Base-by-base conservation (phyloP, 2,797 vertebrate species). In the Neoniphon sammara region DNA sequence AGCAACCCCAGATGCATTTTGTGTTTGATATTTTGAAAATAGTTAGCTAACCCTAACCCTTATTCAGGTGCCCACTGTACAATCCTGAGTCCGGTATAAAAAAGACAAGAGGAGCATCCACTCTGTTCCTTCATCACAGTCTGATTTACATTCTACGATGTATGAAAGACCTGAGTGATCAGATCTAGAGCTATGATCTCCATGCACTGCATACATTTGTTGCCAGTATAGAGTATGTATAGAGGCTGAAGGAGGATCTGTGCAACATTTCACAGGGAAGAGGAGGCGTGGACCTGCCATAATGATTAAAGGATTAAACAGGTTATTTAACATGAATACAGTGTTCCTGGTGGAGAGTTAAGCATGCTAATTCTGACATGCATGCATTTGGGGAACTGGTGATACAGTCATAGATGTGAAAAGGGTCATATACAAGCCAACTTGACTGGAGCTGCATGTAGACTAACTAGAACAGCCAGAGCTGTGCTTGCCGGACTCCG, bases 141-240 rank as follows among this genome's bases (percentile, higher is more conserved):
- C 34, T 64, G 44, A 46, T 66, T 80, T 61, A 81, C 76, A 84
- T 84, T 86, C 64, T 64, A 79, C 5, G 76, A 72, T 83, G 79
- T 85, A 83, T 62, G 75, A 76, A 83, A 85, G 91, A 92, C 89
- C 90, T 89, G 89, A 91, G 89, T 10, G 56, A 55, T 74, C 87
- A 79, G 78, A 86, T 91, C 85, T 11, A 46, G 71, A 57, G 72
- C 46, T 59, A 67, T 52, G 54, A 69, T 73, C 69, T 86, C 66
- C 93, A 92, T 92, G 93, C 93, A 86, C 82, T 89, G 91, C 86
- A 92, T 89, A 84, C 80, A 76, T 60, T 36, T 71, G 74, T 77
- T 63, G 84, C 74, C 73, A 80, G 81, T 70, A n/a, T n/a, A n/a
- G n/a, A n/a, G n/a, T n/a, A 73, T 71, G 31, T 80, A 77, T 23